Evolutionary conservation across 2,113 vertebrate genomes (phyloP).

Genomic region (Barbus barbus): DNA sequence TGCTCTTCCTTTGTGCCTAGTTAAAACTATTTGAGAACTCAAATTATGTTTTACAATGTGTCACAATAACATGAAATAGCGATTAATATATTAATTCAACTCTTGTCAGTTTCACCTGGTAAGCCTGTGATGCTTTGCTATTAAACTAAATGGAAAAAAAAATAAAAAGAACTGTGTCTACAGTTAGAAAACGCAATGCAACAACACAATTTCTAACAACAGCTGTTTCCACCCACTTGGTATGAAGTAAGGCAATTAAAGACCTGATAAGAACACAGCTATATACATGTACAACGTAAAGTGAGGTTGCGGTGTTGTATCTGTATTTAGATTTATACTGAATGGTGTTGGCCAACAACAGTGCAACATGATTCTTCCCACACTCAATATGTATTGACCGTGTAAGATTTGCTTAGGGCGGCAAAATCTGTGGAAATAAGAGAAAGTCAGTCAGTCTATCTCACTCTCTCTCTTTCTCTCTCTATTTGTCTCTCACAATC

Average conservation of each 20-base stretch:
- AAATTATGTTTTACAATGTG: background rate
- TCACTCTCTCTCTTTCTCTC: constrained; percentile 6
- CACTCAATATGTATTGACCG: constrained; percentile 46
- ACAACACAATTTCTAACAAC: background rate
- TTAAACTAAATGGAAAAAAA: background rate
- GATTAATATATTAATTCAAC: background rate
- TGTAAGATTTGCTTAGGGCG: constrained; percentile 27
- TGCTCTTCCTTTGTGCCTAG: background rate
- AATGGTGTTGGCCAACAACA: constrained; percentile 57
- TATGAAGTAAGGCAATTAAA: constrained; percentile 26
- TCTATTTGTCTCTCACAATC: background rate
- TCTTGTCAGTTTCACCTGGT: background rate
- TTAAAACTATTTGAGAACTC: background rate
- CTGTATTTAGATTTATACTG: constrained; percentile 43
- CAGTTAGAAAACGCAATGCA: background rate
- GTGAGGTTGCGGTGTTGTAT: constrained; percentile 18
- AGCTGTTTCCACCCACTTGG: constrained; percentile 20
- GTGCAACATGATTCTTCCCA: constrained; percentile 47
- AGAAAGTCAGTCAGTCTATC: constrained; percentile 4
- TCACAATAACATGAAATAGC: background rate
- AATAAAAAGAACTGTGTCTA: background rate
- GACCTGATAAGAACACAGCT: constrained; percentile 25
- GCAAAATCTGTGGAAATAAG: constrained; percentile 29
- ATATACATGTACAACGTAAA: constrained; percentile 33
- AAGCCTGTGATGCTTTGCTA: background rate